Evolutionary conservation across 2,113 vertebrate genomes (phyloP).

Genomic region (Ammospiza nelsoni): DNA sequence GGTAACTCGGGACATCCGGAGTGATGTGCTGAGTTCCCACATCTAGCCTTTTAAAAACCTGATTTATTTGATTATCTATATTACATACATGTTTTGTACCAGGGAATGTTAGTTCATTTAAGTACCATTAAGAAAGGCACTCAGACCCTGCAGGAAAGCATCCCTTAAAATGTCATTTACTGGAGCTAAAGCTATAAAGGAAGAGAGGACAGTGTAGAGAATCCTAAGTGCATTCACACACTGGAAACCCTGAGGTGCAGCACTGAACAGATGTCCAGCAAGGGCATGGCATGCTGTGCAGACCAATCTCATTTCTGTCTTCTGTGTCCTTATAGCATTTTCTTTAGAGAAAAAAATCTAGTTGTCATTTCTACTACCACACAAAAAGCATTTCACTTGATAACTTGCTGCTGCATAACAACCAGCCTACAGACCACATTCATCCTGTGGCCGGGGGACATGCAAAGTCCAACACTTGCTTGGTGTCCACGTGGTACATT

Average conservation of each 20-base stretch:
- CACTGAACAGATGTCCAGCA: neutral
- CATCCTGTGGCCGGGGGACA: neutral
- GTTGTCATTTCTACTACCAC: neutral
- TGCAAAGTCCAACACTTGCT: accelerated
- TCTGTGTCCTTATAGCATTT: neutral
- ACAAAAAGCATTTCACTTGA: neutral
- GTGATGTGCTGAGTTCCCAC: too few relatives aligned
- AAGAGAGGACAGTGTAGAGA: neutral
- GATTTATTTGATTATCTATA: neutral
- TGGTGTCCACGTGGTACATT: accelerated
- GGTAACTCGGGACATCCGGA: too few relatives aligned
- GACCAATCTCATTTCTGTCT: neutral
- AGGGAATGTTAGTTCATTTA: neutral
- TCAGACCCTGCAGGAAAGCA: neutral
- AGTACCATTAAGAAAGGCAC: neutral
- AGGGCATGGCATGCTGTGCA: neutral
- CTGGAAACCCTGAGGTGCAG: neutral
- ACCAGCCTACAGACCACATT: accelerated
- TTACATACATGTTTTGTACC: neutral
- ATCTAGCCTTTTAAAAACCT: neutral
- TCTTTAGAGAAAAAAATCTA: neutral
- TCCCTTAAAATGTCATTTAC: neutral
- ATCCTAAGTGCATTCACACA: neutral
- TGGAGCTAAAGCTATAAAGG: neutral
- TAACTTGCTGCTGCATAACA: neutral